A percentile compares a stretch with the other conserved stretches of the same genome.
Conservation (phyloP, 2,888 invertebrate genomes). For the Cantharis nigra region DNA sequence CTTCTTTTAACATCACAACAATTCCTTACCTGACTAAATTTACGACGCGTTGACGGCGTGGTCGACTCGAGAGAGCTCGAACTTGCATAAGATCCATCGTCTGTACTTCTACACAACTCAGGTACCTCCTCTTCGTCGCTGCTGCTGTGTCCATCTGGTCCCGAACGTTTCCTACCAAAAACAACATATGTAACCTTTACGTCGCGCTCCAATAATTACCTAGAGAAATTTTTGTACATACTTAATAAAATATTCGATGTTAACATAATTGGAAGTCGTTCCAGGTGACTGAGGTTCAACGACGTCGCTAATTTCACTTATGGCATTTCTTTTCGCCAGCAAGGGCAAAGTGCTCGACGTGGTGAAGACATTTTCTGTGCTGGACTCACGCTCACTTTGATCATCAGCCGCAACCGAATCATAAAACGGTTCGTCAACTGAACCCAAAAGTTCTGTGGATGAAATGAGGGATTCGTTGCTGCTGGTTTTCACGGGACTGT, state of each 20-base stretch:
- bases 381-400: conserved; percentile 58
- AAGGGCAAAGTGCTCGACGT: conserved; percentile 65
- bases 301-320: conserved; percentile 34
- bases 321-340: conserved; percentile 56
- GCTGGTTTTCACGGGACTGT: conserved; percentile 48
- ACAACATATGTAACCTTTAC: background rate
- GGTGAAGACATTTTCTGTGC: conserved; percentile 68
- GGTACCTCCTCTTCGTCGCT: conserved; percentile 59
- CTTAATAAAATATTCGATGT: conserved; percentile 91
- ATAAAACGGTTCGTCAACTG: conserved; percentile 71
- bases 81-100: conserved; percentile 56
- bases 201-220: background rate
- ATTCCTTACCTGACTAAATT: conserved; percentile 44
- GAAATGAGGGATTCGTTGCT: conserved; percentile 55
- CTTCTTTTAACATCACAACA: conserved; percentile 9
- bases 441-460: conserved; percentile 62
- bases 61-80: conserved; percentile 58
- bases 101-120: conserved; percentile 49
- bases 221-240: conserved; percentile 55
- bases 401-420: conserved; percentile 71
- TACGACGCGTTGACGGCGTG: conserved; percentile 56
- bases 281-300: conserved; percentile 78
- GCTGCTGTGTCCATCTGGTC: conserved; percentile 44
- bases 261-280: conserved; percentile 85
- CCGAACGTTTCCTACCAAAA: conserved; percentile 18